Conservation (phyloP, 2,113 vertebrate species). For the Myrmecobius fasciatus region DNA sequence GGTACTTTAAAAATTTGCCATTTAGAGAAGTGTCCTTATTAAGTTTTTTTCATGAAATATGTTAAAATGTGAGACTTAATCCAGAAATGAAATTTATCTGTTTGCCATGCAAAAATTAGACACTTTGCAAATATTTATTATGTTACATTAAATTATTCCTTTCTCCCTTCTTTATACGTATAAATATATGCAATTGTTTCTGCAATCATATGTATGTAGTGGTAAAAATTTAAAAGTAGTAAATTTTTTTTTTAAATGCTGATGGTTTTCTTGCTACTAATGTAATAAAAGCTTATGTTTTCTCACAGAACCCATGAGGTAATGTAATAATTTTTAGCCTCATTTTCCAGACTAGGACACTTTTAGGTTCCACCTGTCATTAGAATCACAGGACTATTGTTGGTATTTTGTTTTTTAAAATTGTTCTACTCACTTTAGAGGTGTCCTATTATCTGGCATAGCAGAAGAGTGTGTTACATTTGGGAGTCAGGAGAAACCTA, state of each 20-base stretch:
- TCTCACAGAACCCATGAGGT: not conserved
- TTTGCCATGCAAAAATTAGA: not conserved
- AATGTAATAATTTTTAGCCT: not conserved
- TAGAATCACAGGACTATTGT: not conserved
- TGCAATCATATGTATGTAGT: not conserved
- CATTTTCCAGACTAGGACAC: not conserved
- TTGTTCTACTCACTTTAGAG: not conserved
- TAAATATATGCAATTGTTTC: not conserved
- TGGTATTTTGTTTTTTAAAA: not conserved
- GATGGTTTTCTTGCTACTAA: not conserved
- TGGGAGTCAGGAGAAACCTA: not conserved
- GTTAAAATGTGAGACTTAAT: not conserved
- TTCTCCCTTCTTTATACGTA: too few species aligned
- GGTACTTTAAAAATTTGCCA: not conserved
- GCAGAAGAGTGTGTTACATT: not conserved
- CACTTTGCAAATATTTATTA: not conserved
- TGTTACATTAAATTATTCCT: not conserved
- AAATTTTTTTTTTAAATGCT: not conserved
- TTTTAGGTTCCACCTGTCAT: not conserved
- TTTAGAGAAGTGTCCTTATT: not conserved
- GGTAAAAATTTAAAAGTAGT: not conserved
- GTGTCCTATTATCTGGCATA: not conserved
- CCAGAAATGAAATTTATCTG: not conserved
- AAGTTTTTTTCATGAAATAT: not conserved
- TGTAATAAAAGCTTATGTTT: not conserved